These are phyloP conservation scores for Ectobius pallidus DNA, from an alignment of 2,888 invertebrate species.

Conservation along the genomic window DNA sequence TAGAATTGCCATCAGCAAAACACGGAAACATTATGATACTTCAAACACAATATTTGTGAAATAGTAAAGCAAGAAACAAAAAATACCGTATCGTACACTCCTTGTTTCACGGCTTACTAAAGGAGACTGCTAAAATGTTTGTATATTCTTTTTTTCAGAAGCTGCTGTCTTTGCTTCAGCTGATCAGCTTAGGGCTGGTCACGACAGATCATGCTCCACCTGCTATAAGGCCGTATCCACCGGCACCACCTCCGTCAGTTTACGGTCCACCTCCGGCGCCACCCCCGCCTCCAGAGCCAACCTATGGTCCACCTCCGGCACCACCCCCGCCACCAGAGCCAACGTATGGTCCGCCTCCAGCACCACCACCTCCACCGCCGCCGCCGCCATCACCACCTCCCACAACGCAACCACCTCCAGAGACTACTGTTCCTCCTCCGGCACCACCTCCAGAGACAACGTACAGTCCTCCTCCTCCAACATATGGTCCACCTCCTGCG, in stretches of 20 bases:
- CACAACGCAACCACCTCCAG: not conserved
- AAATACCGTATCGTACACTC: no score
- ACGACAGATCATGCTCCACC: not conserved
- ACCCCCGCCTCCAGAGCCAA: conserved; percentile 10
- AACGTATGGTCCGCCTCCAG: not conserved
- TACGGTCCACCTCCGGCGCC: not conserved
- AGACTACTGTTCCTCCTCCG: not conserved
- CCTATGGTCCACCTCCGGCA: not conserved
- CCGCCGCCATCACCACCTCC: not conserved
- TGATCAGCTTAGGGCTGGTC: not conserved
- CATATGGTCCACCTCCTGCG: not conserved
- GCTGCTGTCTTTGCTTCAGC: not conserved
- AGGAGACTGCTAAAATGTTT: no score
- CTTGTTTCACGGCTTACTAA: no score
- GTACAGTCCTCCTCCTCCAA: not conserved
- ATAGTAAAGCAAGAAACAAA: no score
- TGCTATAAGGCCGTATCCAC: not conserved
- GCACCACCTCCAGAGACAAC: not conserved
- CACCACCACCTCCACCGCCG: not conserved
- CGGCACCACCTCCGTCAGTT: not conserved
- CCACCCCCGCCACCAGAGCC: not conserved
- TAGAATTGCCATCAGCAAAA: no score
- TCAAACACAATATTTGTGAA: no score
- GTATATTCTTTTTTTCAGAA: not conserved
- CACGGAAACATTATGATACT: no score